Base-by-base conservation (phyloP, 2,888 invertebrate species). In the Netelia fuscicornis region DNA sequence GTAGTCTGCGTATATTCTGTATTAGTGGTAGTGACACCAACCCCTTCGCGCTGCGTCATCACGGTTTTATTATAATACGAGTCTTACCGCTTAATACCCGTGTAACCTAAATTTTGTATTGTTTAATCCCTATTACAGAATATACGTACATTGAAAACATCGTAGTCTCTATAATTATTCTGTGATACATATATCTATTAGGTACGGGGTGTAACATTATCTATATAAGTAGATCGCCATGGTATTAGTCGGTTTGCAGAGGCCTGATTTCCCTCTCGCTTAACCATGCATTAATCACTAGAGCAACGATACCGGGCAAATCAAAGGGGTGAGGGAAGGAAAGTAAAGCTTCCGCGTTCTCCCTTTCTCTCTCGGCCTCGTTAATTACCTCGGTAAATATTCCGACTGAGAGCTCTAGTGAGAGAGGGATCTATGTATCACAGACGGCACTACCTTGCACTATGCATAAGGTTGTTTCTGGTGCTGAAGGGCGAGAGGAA, bases 311-410 rank as follows among this genome's bases (percentile, higher is more conserved):
- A 78, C 68, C 10, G 9, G 17, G 58, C n/a, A 37, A 78, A 81
- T 68, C 77, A 10, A 76, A 25, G 37, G 64, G 5, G 30, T 64
- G 60, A 72, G 42, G 25, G 65, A 58, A 81, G 42, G 54, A 25
- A 48, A 42, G 56, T 67, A 58, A 37, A 56, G 25, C 74, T 68
- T 30, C 48, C 62, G 44, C 25, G 17, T 64, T 58, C 54, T 56
- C 62, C 60, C 23, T 71, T 48, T 67, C 76, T 42, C 58, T 56
- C 71, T 76, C 70, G 20, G 62, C 48, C 17, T 56, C 70, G 86
- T 85, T 89, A 89, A 89, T 89, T 89, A 87, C 71, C 83, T 77
- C 62, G 77, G 85, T 86, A 89, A 89, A 89, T 88, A 89, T 87
- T 67, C 71, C 70, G 54, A 85, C 58, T 68, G 64, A 48, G 67